Base-by-base conservation (phyloP, 1,140 invertebrate genomes). In the Kradibia gibbosae region DNA sequence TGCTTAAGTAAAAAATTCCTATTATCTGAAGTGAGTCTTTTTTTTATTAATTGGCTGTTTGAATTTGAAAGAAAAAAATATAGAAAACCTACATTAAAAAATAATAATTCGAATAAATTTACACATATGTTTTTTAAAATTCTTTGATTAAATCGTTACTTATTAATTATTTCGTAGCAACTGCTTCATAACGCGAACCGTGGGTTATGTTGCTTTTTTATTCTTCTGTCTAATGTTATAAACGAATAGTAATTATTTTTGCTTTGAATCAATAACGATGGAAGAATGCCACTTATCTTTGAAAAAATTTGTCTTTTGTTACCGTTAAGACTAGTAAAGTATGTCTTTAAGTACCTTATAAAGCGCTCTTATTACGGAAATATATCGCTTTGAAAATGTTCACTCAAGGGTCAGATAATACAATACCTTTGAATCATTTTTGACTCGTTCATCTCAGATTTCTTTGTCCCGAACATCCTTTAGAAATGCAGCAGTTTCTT, bases 401-500 rank as follows among this genome's bases (percentile, higher is more conserved):
- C 4, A 57, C 5, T 55, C 31, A 74, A 74, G 34, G 22, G 48
- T 31, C 1, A 15, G n/a, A 28, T 25, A 34, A 31, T 25, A 73
- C 34, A 15, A 5, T 25, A 45, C 77, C 72, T 81, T 28, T 80
- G 31, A 45, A 55, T 55, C 65, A 53, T 39, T 39, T 67, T 39
- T 0, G 4, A 7, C 39, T 39, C 36, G 0, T 67, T 67, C 62
- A 39, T 67, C 34, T 36, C 62, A n/a, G 62, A 34, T 67, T 67
- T 39, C 39, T 72, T 15, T 48, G 5, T 67, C 8, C 42, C 53
- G 28, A 80, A 42, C 42, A 80, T 80, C 77, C 62, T 70, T 50
- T 50, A 62, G 83, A 86, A 85, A 85, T 77, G 85, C 83, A 86
- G 81, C 78, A 80, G 60, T 65, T 3, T 25, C 34, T 22, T 31